Evolutionary conservation across 2,888 invertebrate species (phyloP), one percentile per base, ranked within the genome.

Genomic region (Aleiodes testaceus): DNA sequence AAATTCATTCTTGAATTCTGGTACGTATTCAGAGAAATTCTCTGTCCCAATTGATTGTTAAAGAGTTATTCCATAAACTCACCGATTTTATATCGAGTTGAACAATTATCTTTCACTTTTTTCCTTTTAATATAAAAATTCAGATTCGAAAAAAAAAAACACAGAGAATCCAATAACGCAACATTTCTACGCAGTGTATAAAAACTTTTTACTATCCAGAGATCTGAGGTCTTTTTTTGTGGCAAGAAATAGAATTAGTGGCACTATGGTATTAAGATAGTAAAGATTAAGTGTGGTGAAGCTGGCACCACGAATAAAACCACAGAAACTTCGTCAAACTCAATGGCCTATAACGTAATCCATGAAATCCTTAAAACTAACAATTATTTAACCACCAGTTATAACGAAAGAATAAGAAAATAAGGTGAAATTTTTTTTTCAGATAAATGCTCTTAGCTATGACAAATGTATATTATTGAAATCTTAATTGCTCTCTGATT

Each of bases 211-310:
- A 53, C 53, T 26, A 26, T 53, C 26, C 20, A 14, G 30, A 53
- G n/a, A 26, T 36, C 1, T 36, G n/a, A n/a, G n/a, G n/a, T n/a
- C n/a, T 36, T 30, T 53, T n/a, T 26, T 53, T 53, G 53, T 30
- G 53, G 53, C 53, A 53, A 30, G 14, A 30, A n/a, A 26, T 53
- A 14, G 53, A 11, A 53, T 53, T 53, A 53, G 53, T 53, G 53
- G 26, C 30, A 53, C 53, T 30, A 53, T 30, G 26, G 30, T 7
- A 30, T n/a, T 12, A 30, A 30, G 30, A 53, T 53, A 53, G 20
- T 53, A 30, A 30, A 14, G 14, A 53, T 53, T 53, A 53, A 36
- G 9, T 22, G 30, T 26, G 53, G 53, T 53, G 30, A 20, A 26
- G n/a, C 26, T 26, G 45, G 53, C 26, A 53, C 26, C 26, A 11